These are phyloP conservation scores for Trochalopteron elliotii DNA, from an alignment of 2,113 vertebrate species.

Conservation along the genomic window DNA sequence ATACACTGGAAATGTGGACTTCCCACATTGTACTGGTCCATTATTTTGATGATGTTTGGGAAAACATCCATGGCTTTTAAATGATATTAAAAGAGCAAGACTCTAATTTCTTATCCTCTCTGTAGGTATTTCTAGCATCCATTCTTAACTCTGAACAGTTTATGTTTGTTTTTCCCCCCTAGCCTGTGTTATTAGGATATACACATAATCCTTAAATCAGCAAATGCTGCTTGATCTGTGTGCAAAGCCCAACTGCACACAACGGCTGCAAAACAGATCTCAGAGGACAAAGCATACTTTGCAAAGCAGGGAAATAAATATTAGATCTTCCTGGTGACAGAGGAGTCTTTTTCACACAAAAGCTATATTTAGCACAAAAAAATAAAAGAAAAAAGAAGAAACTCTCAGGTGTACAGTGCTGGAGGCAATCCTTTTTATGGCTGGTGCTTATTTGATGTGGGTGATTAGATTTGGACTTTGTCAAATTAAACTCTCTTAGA, in stretches of 20 bases:
- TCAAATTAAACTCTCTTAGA: conserved; percentile 24
- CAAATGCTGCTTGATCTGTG: background rate
- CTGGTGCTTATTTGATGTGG: background rate
- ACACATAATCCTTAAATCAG: background rate
- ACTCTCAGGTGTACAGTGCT: background rate
- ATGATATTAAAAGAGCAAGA: background rate
- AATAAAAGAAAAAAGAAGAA: background rate
- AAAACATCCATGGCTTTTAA: background rate
- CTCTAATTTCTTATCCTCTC: background rate
- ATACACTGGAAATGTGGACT: background rate
- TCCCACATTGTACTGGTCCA: background rate
- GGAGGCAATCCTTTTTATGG: background rate
- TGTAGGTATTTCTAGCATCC: background rate
- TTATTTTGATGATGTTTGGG: background rate
- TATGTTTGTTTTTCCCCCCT: background rate
- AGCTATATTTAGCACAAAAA: background rate
- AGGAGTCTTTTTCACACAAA: background rate
- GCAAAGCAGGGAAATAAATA: background rate
- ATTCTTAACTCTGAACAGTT: background rate
- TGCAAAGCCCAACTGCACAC: background rate
- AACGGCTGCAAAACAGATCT: background rate
- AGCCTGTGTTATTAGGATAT: background rate
- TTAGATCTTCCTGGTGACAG: background rate
- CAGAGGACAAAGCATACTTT: background rate
- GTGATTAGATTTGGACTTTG: conserved; percentile 31